phyloP scores from a whole-genome alignment of 1,140 invertebrate species.

The Batillaria attramentaria region DNA sequence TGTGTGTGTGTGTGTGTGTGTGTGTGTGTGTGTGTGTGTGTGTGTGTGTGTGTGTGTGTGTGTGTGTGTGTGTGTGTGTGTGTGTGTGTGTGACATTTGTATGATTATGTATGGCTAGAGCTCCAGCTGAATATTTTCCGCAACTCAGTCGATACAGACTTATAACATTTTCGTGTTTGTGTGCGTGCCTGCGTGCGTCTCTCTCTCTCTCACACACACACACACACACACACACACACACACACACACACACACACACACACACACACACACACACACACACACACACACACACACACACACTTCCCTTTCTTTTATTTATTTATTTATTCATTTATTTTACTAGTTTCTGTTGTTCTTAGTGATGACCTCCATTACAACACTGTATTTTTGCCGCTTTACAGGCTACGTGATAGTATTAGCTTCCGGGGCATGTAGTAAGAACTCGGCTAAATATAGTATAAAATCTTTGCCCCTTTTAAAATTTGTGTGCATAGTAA shows the following conservation, averaged over 20 bases:
- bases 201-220: background rate
- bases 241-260: slow-evolving; percentile 6
- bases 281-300: slow-evolving; percentile 11
- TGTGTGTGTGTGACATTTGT: background rate
- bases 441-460: background rate
- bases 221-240: background rate
- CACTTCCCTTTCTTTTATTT: no score
- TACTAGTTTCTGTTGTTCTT: background rate
- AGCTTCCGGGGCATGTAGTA: background rate
- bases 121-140: no score
- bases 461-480: background rate
- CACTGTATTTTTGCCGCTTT: background rate
- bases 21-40: background rate
- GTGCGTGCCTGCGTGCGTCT: background rate
- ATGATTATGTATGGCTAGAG: no score
- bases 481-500: no score
- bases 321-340: no score
- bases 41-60: background rate
- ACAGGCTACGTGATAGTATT: background rate
- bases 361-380: background rate
- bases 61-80: background rate
- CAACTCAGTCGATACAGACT: no score
- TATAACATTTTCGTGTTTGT: no score
- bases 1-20: background rate
- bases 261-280: slow-evolving; percentile 18